Evolutionary conservation across 2,888 invertebrate species (phyloP).

Genomic region (Ormyrus labotus): DNA sequence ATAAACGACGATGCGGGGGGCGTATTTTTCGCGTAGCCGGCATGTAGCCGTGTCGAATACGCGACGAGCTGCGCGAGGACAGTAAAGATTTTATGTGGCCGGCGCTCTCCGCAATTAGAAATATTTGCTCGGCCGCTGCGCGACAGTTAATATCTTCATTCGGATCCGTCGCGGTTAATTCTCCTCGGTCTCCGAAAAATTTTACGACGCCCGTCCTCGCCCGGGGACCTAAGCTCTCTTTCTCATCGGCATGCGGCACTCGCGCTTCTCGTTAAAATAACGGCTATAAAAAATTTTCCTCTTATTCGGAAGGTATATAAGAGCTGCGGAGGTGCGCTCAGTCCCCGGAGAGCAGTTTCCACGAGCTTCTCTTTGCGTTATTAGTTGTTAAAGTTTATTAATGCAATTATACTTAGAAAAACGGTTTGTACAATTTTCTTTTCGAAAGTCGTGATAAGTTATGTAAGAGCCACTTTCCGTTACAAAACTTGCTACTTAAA

Average conservation of each 20-base stretch:
- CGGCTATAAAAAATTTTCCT: conserved; percentile 58
- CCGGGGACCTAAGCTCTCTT: conserved; percentile 51
- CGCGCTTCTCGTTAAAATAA: conserved; percentile 64
- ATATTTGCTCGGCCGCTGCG: conserved; percentile 63
- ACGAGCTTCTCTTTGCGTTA: neutral
- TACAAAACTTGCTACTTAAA: no score
- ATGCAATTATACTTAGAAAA: no score
- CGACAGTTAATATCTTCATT: conserved; percentile 69
- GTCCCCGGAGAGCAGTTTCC: conserved; percentile 1
- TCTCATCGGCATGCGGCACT: conserved; percentile 61
- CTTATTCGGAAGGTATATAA: conserved; percentile 46
- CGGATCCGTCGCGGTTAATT: conserved; percentile 52
- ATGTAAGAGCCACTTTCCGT: no score
- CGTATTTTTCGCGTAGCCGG: conserved; percentile 20
- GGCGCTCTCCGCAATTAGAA: conserved; percentile 66
- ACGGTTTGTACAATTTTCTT: no score
- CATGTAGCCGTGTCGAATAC: conserved; percentile 36
- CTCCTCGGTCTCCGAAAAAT: conserved; percentile 38
- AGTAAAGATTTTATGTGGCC: conserved; percentile 69
- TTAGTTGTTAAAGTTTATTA: neutral
- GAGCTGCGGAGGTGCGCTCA: neutral
- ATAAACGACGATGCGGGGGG: conserved; percentile 2
- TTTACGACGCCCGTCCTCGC: conserved; percentile 32
- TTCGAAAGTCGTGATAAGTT: no score
- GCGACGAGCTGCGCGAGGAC: conserved; percentile 32